Conservation (phyloP, 64 coral and sea anemone species). For the Dendrophyllia cribrosa region DNA sequence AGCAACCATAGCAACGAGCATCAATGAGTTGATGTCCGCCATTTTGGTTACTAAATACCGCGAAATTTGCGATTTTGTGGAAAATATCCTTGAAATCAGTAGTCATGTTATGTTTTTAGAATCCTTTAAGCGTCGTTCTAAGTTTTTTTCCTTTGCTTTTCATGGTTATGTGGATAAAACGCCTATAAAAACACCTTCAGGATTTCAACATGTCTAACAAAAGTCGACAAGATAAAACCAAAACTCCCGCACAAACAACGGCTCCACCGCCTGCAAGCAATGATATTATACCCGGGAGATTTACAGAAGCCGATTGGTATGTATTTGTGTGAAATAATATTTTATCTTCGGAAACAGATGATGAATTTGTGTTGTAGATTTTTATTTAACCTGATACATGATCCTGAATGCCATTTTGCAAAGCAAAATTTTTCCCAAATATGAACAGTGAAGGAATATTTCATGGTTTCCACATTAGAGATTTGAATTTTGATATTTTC, state of each 20-base stretch:
- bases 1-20: constrained; percentile 8
- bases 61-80: neutral
- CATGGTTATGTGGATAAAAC: neutral
- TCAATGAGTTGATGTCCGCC: neutral
- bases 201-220: constrained; percentile 87
- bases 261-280: constrained; percentile 85
- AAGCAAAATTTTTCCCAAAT: too few relatives aligned
- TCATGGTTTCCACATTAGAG: too few relatives aligned
- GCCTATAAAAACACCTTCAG: neutral
- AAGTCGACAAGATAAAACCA: constrained; percentile 92
- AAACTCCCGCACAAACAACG: constrained; percentile 88
- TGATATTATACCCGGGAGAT: constrained; percentile 97
- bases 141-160: neutral
- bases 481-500: too few relatives aligned
- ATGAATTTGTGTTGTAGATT: neutral
- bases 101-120: neutral
- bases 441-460: too few relatives aligned
- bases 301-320: constrained; percentile 97
- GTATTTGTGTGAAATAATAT: neutral
- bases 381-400: neutral
- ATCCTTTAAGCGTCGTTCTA: neutral
- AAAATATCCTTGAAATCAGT: neutral
- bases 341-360: neutral
- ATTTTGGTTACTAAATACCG: neutral
- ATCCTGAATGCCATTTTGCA: too few relatives aligned